Base-by-base conservation (phyloP, 2,113 vertebrate genomes). In the Syngnathoides biaculeatus region DNA sequence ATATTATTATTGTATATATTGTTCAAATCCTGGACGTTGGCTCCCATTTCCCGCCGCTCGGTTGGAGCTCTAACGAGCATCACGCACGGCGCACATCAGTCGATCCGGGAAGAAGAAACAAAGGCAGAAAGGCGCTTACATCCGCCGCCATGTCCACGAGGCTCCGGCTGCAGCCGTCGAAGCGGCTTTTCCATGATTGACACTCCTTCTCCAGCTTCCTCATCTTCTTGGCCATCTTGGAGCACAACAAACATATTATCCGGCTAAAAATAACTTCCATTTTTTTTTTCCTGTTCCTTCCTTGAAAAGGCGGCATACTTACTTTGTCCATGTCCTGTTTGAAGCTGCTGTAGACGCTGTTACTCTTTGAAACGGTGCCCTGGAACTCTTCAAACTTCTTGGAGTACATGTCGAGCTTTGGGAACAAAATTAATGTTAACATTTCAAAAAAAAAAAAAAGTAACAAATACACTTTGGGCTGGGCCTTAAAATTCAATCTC, bases 291-390 rank as follows among this genome's bases (percentile, higher is more conserved):
- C 17, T 48, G 11, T 7, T 2, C 19, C 50, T 45, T 4, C 14
- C 20, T 14, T 40, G 42, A 53, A 38, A 68, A 22, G 57, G 65
- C 6, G 9, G 8, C 1, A 3, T 4, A 65, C 79, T 79, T 47
- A 98, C 97, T 91, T 96, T 98, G 71, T 99, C 96, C 94, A 99
- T 98, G 89, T 99, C 97, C 82, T 96, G 94, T 88, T 97, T 98
- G 92, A 99, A 98, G 59, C 91, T 87, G 82, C 93, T 92, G 85
- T 98, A 99, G 74, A 98, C 94, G 65, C 93, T 94, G 78, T 94
- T 98, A 87, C 96, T 99, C 90, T 98, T 95, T 65, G 95, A 91
- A 75, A 99, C 89, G 0, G 95, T 95, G 73, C 92, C 95, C 91
- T 97, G 95, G 89, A 99, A 97, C 82, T 98, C 96, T 83, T 98